Evolutionary conservation across 2,797 vertebrate species (phyloP).

Genomic region (Geotrypetes seraphini): DNA sequence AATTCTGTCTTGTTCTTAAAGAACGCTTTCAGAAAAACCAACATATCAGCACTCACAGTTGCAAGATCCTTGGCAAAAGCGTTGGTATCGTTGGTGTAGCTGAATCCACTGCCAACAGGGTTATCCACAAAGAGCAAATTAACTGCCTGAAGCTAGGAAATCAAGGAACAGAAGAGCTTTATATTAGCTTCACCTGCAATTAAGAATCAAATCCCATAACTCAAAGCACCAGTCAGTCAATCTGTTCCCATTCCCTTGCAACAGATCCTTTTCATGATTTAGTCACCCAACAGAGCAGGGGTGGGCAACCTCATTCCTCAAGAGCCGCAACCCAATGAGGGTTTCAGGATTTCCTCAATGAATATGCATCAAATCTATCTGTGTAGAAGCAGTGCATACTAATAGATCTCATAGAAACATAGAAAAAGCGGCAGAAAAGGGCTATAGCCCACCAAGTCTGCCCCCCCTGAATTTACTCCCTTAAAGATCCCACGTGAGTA

Average conservation of each 20-base stretch:
- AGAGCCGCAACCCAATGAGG: no score
- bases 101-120: constrained; percentile 88
- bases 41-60: constrained; percentile 76
- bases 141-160: constrained; percentile 66
- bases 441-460: no score
- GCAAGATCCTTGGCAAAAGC: constrained; percentile 68
- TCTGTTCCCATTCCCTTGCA: not conserved
- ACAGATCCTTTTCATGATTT: not conserved
- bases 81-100: constrained; percentile 60
- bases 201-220: not conserved
- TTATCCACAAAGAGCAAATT: constrained; percentile 90
- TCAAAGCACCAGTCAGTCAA: not conserved
- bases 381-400: no score
- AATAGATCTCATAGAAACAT: no score
- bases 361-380: no score
- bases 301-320: no score
- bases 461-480: no score
- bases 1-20: constrained; percentile 65
- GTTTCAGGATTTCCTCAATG: no score
- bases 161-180: not conserved
- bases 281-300: no score
- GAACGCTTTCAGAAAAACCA: constrained; percentile 75
- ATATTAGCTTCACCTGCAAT: not conserved
- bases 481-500: no score
- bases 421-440: no score